Conservation (phyloP, 2,797 vertebrate species). For the Pseudochirops corinnae region DNA sequence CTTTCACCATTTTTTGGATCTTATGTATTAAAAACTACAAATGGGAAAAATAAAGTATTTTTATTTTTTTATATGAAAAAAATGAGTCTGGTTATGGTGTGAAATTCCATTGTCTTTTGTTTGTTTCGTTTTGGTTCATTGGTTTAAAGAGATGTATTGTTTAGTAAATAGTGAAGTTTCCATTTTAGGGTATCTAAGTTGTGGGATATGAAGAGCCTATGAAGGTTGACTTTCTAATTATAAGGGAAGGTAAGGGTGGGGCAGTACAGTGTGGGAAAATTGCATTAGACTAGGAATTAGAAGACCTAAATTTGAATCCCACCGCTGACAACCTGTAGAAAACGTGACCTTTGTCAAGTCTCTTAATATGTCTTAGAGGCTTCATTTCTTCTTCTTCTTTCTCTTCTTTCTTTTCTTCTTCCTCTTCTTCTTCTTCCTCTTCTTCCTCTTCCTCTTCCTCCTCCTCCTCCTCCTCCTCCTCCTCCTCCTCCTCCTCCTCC, state of each 20-base stretch:
- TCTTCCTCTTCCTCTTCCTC: too few species aligned
- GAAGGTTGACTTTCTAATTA: background rate
- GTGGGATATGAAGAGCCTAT: background rate
- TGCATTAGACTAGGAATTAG: background rate
- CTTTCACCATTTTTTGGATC: background rate
- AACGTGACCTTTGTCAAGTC: background rate
- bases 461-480: too few species aligned
- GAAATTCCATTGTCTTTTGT: background rate
- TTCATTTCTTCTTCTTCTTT: too few species aligned
- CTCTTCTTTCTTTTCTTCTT: too few species aligned
- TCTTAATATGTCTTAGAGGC: background rate
- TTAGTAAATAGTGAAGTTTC: background rate
- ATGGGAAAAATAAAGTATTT: background rate
- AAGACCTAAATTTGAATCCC: background rate
- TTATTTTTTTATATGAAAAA: background rate
- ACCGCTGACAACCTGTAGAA: background rate
- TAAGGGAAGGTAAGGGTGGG: background rate
- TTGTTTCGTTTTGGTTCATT: background rate
- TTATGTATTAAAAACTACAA: background rate
- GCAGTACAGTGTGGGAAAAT: background rate
- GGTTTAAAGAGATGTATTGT: background rate
- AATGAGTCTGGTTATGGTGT: background rate
- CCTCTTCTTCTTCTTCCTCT: too few species aligned
- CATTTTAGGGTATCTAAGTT: background rate
- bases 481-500: too few species aligned